Evolutionary conservation across 2,888 invertebrate species (phyloP).

Genomic region (Labia minor): DNA sequence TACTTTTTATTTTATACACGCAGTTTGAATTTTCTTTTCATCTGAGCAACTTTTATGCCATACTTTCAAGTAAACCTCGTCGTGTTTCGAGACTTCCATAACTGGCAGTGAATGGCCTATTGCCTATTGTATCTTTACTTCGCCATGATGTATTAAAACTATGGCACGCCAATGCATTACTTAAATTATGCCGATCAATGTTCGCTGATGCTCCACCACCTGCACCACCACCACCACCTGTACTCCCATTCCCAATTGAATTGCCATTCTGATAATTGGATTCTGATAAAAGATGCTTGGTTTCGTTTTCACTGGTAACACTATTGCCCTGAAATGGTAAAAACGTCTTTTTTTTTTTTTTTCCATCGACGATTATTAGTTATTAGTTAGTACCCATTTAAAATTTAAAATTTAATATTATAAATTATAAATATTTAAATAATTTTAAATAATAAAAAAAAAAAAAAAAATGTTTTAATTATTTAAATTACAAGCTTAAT

Average conservation of each 20-base stretch:
- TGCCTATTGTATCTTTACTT: neutral
- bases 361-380: too few species aligned
- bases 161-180: neutral
- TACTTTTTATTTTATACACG: neutral
- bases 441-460: too few species aligned
- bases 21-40: neutral
- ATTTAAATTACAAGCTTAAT: too few species aligned
- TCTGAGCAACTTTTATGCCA: neutral
- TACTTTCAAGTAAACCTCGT: constrained; percentile 33
- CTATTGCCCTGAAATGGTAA: constrained; percentile 39
- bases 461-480: too few species aligned
- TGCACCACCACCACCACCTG: too few species aligned
- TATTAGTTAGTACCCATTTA: too few species aligned
- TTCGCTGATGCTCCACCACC: too few species aligned
- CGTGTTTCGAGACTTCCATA: constrained; percentile 41
- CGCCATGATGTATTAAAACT: neutral
- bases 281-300: neutral
- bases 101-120: constrained; percentile 43
- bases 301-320: constrained; percentile 29
- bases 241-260: neutral
- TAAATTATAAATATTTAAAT: too few species aligned
- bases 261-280: neutral
- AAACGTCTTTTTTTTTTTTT: too few species aligned
- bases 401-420: too few species aligned
- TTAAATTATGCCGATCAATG: neutral